phyloP scores from a whole-genome alignment of 2,113 vertebrate species.

The Himantopus leucocephalus region DNA sequence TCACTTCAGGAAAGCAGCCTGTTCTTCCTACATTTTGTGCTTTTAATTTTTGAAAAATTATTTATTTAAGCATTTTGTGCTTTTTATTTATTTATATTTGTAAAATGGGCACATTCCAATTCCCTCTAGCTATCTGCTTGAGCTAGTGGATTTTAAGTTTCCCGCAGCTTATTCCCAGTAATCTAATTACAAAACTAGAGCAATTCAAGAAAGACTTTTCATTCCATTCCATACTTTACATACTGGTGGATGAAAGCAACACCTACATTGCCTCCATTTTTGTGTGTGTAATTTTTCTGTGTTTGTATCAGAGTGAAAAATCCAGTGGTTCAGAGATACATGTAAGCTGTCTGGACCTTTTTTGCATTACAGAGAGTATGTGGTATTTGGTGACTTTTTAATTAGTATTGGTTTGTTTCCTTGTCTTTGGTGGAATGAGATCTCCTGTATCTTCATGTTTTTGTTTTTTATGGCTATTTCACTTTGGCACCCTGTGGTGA shows the following conservation, averaged over 20 bases:
- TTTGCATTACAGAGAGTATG: not conserved
- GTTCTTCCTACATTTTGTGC: not conserved
- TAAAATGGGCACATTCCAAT: not conserved
- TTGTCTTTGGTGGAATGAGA: not conserved
- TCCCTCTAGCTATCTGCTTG: not conserved
- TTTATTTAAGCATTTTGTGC: not conserved
- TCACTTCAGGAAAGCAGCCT: not conserved
- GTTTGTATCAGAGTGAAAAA: not conserved
- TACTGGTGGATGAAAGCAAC: not conserved
- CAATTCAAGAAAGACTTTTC: not conserved
- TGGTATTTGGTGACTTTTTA: not conserved
- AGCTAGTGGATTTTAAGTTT: not conserved
- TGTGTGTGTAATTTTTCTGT: not conserved
- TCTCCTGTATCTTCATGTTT: not conserved
- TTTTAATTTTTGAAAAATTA: not conserved
- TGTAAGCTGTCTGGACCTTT: not conserved
- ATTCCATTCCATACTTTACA: not conserved
- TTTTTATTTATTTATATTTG: not conserved
- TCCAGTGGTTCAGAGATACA: not conserved
- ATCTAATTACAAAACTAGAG: not conserved
- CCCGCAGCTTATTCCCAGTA: not conserved
- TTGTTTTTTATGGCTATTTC: not conserved
- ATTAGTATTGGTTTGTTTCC: not conserved
- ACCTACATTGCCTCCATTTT: not conserved
- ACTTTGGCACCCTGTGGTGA: not conserved